Evolutionary conservation across 2,113 vertebrate genomes (phyloP).

Genomic region (Micronisus gabar): DNA sequence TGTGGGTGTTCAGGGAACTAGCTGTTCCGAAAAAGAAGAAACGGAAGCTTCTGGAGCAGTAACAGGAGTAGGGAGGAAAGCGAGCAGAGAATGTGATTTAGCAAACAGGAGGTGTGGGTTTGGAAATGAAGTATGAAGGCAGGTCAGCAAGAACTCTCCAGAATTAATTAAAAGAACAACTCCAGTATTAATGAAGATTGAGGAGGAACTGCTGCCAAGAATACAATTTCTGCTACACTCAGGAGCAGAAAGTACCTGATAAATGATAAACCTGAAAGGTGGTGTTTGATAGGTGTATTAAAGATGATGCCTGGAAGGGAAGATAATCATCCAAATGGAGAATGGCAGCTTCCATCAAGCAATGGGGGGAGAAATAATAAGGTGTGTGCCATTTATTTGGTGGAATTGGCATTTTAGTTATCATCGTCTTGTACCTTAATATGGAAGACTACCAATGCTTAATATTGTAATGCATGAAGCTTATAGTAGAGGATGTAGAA

Average conservation of each 20-base stretch:
- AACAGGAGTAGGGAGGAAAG: neutral
- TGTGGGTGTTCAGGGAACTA: neutral
- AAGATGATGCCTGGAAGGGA: neutral
- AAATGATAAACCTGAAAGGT: neutral
- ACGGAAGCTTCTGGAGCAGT: neutral
- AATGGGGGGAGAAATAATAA: fast-evolving
- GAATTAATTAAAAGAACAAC: neutral
- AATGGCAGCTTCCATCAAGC: neutral
- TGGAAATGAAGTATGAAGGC: neutral
- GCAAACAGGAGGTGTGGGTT: neutral
- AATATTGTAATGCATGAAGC: neutral
- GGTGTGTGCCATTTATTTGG: neutral
- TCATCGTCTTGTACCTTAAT: neutral
- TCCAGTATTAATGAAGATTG: neutral
- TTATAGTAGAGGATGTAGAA: neutral
- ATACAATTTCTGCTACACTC: neutral
- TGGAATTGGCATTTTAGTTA: neutral
- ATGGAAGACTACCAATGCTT: neutral
- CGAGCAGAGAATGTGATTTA: neutral
- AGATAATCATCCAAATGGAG: neutral
- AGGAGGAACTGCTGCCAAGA: neutral
- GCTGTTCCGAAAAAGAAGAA: neutral
- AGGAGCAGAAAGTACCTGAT: neutral
- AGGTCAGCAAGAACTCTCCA: neutral
- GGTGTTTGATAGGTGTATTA: neutral